These are phyloP conservation scores for Lampris incognitus DNA, from an alignment of 2,113 vertebrate genomes.

Conservation along the genomic window DNA sequence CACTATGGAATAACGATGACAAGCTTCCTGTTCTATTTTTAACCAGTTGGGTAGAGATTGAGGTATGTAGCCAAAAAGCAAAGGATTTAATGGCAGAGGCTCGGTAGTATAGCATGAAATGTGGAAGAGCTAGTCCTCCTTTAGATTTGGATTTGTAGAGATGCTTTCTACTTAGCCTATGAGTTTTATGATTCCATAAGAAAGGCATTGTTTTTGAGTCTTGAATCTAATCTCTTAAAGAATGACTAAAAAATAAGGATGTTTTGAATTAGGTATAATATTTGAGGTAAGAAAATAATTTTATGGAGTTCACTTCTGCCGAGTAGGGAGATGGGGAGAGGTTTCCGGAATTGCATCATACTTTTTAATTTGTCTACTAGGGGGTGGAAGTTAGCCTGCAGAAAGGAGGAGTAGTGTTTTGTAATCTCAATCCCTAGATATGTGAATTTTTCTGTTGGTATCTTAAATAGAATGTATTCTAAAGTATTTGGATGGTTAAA, in stretches of 20 bases:
- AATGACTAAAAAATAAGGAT: background rate
- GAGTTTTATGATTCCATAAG: conserved; percentile 2
- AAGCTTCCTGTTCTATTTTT: background rate
- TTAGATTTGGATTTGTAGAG: conserved; percentile 4
- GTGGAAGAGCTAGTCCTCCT: background rate
- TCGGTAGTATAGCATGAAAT: conserved; percentile 1
- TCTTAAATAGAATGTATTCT: background rate
- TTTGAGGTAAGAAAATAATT: background rate
- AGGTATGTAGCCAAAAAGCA: background rate
- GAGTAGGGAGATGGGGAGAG: background rate
- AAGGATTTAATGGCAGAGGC: background rate
- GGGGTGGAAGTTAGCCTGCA: background rate
- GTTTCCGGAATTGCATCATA: background rate
- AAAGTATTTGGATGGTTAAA: background rate
- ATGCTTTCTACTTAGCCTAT: background rate
- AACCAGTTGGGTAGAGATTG: conserved; percentile 4
- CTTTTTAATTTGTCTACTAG: background rate
- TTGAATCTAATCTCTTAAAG: background rate
- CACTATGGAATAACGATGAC: background rate
- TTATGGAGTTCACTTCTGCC: background rate
- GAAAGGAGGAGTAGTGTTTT: background rate
- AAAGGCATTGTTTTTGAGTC: background rate
- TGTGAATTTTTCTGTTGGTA: background rate
- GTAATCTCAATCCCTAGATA: background rate
- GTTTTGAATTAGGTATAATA: background rate